A percentile compares a stretch with the other conserved stretches of the same genome.
These are phyloP conservation scores for Allobates femoralis DNA, from an alignment of 2,797 vertebrate genomes.

Conservation along the genomic window DNA sequence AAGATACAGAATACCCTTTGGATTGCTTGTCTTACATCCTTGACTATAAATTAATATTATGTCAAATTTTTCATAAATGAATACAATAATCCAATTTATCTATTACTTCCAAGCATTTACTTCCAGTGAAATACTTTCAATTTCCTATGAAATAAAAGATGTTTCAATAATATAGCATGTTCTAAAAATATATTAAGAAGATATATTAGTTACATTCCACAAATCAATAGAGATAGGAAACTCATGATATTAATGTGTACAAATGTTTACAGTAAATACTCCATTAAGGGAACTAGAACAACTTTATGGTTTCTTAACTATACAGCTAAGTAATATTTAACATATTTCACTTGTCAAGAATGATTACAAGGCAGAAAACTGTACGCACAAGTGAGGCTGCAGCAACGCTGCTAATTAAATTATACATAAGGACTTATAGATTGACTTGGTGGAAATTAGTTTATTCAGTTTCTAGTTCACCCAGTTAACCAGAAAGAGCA, in stretches of 20 bases:
- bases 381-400: background rate
- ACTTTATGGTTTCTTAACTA: conserved; percentile 46
- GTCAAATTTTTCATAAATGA: background rate
- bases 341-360: conserved; percentile 17
- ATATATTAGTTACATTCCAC: conserved; percentile 16
- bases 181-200: conserved; percentile 21
- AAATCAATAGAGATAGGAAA: conserved; percentile 41
- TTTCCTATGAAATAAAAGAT: background rate
- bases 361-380: conserved; percentile 6
- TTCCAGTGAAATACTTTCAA: background rate
- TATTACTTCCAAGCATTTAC: background rate
- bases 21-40: too few species aligned
- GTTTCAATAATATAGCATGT: conserved; percentile 1
- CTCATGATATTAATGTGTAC: conserved; percentile 24
- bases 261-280: conserved; percentile 43
- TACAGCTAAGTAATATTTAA: conserved; percentile 15
- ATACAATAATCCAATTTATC: background rate
- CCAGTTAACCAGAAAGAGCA: too few species aligned
- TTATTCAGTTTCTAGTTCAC: too few species aligned
- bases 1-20: too few species aligned
- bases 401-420: conserved; percentile 1
- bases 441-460: too few species aligned
- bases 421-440: background rate
- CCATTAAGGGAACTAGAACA: conserved; percentile 31
- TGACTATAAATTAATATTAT: background rate